These are phyloP conservation scores for Augochlora pura DNA, from an alignment of 1,140 invertebrate species.

Conservation along the genomic window DNA sequence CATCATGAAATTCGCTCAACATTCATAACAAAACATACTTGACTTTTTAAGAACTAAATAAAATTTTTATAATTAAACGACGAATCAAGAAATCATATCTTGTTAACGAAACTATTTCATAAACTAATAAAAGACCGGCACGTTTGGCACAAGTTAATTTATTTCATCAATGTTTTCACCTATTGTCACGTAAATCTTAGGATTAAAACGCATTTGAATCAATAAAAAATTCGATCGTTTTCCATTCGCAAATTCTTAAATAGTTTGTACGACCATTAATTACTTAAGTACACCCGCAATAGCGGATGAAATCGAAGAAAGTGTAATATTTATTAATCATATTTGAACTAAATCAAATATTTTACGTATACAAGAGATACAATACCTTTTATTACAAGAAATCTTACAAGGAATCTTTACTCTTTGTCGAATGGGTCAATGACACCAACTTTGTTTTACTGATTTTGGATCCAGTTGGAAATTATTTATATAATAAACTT, in stretches of 20 bases:
- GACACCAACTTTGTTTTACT: constrained; percentile 62
- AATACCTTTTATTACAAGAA: constrained; percentile 21
- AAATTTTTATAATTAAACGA: not conserved
- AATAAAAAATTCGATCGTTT: not conserved
- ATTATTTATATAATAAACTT: too few relatives aligned
- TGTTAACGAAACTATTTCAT: not conserved
- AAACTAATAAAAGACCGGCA: not conserved
- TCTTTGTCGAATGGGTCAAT: constrained; percentile 52
- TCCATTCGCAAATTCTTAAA: constrained; percentile 2
- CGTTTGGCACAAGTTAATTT: not conserved
- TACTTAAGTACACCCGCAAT: constrained; percentile 6
- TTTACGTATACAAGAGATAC: constrained; percentile 34
- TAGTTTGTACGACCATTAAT: constrained; percentile 20
- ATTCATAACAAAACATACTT: not conserved
- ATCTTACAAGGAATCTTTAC: constrained; percentile 24
- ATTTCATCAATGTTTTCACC: constrained; percentile 10
- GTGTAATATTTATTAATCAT: constrained; percentile 4
- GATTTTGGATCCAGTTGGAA: constrained; percentile 58
- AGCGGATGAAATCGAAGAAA: not conserved
- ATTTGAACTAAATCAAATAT: constrained; percentile 26
- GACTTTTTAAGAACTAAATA: not conserved
- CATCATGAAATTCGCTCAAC: too few relatives aligned
- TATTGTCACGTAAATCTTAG: not conserved
- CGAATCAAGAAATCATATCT: not conserved
- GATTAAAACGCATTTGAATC: not conserved